Conservation (phyloP, 2,797 vertebrate species). For the Scomberomorus guttatus region DNA sequence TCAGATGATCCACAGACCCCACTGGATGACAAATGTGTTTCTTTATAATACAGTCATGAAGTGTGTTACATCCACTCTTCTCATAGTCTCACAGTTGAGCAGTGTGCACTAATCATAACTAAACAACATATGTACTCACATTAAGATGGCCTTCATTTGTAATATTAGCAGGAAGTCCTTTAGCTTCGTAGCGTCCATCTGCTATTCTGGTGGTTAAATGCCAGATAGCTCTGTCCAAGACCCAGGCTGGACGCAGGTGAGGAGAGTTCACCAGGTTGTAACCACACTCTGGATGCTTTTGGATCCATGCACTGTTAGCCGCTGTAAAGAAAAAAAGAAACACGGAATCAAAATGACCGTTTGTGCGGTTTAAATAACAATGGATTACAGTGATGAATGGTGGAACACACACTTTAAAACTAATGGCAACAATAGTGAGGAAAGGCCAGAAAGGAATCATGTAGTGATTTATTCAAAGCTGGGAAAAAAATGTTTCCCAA, state of each 20-base stretch:
- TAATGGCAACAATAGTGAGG: neutral
- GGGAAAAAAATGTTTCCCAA: no score
- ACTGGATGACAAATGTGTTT: no score
- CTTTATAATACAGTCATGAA: neutral
- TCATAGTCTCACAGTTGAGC: neutral
- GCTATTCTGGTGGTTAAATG: conserved; percentile 90
- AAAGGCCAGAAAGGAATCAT: neutral
- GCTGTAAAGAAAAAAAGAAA: conserved; percentile 80
- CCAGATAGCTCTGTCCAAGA: conserved; percentile 94
- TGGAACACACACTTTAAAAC: neutral
- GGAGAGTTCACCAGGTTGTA: conserved; percentile 97
- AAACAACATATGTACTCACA: conserved; percentile 82
- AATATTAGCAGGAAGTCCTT: conserved; percentile 89
- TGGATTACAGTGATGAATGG: neutral
- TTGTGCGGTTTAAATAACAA: rapidly evolving
- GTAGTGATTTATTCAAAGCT: neutral
- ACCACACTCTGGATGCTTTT: conserved; percentile 93
- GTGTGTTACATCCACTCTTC: neutral
- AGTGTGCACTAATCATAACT: neutral
- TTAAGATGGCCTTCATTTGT: conserved; percentile 89
- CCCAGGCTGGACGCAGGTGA: conserved; percentile 95
- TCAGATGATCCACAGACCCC: neutral
- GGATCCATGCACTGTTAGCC: conserved; percentile 92
- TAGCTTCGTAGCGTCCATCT: conserved; percentile 86
- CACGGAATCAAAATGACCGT: neutral